phyloP scores from a whole-genome alignment of 2,113 vertebrate species.

The Spea multiplicata region DNA sequence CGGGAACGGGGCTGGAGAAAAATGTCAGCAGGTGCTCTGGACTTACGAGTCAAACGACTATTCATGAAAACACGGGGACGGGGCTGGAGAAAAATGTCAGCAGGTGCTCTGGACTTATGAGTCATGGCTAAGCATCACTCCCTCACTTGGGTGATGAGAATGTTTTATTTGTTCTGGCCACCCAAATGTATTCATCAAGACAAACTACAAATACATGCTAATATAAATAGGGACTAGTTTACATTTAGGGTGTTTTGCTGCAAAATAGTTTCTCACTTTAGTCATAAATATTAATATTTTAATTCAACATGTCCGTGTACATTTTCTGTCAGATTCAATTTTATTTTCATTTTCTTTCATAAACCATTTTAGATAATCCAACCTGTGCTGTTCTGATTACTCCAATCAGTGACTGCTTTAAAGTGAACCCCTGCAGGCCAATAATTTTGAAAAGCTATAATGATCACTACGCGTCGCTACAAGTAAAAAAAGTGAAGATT shows the following conservation, averaged over 20 bases:
- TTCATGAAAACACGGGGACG: no score
- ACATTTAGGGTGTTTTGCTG: conserved; percentile 8
- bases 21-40: no score
- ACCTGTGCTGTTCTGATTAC: conserved; percentile 61
- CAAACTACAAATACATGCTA: conserved; percentile 4
- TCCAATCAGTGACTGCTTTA: conserved; percentile 61
- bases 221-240: neutral
- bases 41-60: no score
- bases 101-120: no score
- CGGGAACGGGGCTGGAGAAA: no score
- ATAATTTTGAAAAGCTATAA: conserved; percentile 51
- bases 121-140: no score
- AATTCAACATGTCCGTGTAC: conserved; percentile 60
- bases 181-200: no score
- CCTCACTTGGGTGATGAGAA: no score
- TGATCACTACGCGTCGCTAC: conserved; percentile 49
- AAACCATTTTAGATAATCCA: conserved; percentile 62
- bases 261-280: conserved; percentile 1
- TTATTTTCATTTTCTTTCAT: conserved; percentile 65
- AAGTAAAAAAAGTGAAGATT: conserved; percentile 43
- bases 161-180: no score
- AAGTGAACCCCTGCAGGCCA: conserved; percentile 60
- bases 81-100: no score
- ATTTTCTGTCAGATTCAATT: conserved; percentile 66
- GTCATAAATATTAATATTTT: conserved; percentile 66